Percentiles rank a stretch among this genome's conserved stretches.
Evolutionary conservation across 2,113 vertebrate genomes (phyloP).

Genomic region (Aegithalos caudatus): DNA sequence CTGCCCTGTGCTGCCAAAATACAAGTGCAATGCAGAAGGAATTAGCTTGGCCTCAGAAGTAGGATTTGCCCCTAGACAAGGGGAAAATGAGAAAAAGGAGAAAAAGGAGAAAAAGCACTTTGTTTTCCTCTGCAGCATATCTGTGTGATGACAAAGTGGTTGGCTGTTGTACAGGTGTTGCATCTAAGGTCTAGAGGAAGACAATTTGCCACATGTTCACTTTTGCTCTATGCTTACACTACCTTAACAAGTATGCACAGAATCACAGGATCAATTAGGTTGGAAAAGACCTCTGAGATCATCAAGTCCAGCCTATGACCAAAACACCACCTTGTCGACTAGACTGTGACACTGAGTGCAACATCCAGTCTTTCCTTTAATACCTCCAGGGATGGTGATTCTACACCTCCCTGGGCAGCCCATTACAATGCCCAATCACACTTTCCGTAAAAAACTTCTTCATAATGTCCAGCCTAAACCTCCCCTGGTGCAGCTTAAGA

Average conservation of each 20-base stretch:
- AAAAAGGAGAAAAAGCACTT: background rate
- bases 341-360: background rate
- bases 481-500: background rate
- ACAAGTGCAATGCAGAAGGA: background rate
- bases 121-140: background rate
- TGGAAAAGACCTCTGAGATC: background rate
- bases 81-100: background rate
- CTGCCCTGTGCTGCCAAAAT: background rate
- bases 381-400: no score
- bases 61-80: background rate
- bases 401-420: background rate
- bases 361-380: background rate
- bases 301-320: background rate
- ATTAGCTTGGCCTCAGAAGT: background rate
- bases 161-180: background rate
- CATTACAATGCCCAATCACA: background rate
- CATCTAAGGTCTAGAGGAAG: background rate
- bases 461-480: background rate
- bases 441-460: background rate
- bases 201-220: background rate
- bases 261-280: background rate
- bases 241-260: background rate
- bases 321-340: background rate
- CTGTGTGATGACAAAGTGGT: background rate
- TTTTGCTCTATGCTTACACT: background rate